These are phyloP conservation scores for Sphyrna mokarran DNA, from an alignment of 2,113 vertebrate species.

Conservation along the genomic window DNA sequence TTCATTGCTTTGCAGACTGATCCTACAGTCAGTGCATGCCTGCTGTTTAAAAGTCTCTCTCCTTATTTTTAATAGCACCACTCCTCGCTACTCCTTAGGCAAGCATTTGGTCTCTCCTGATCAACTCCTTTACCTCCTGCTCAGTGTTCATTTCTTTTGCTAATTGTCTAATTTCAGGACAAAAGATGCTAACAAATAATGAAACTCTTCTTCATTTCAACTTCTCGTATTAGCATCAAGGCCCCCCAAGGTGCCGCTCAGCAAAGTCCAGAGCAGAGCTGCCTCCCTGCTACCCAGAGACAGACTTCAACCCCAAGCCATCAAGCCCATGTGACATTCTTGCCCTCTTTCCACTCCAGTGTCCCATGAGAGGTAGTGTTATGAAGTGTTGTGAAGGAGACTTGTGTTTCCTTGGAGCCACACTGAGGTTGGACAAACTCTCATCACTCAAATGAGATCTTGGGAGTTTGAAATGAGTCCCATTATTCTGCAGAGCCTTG, in stretches of 20 bases:
- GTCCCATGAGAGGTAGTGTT: neutral
- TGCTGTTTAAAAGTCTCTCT: neutral
- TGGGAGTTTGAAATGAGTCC: too few relatives aligned
- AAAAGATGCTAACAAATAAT: neutral
- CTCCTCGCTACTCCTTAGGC: neutral
- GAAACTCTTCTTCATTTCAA: neutral
- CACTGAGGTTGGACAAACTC: too few relatives aligned
- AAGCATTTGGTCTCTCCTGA: neutral
- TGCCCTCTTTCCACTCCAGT: neutral
- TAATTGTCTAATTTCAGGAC: neutral
- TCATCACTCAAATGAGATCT: too few relatives aligned
- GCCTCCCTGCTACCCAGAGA: too few relatives aligned
- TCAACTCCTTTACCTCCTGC: neutral
- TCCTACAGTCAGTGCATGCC: neutral
- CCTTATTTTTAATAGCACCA: neutral
- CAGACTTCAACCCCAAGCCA: too few relatives aligned
- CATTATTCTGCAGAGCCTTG: too few relatives aligned
- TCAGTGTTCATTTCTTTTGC: neutral
- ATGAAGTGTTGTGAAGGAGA: too few relatives aligned
- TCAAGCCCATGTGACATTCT: too few relatives aligned
- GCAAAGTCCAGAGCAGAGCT: too few relatives aligned
- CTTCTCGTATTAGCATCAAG: too few relatives aligned
- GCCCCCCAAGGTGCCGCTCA: too few relatives aligned
- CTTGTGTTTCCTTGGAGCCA: too few relatives aligned
- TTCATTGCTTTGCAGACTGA: neutral